These are phyloP conservation scores for Sebastes dallii DNA, from an alignment of 2,797 vertebrate genomes.

Conservation along the genomic window DNA sequence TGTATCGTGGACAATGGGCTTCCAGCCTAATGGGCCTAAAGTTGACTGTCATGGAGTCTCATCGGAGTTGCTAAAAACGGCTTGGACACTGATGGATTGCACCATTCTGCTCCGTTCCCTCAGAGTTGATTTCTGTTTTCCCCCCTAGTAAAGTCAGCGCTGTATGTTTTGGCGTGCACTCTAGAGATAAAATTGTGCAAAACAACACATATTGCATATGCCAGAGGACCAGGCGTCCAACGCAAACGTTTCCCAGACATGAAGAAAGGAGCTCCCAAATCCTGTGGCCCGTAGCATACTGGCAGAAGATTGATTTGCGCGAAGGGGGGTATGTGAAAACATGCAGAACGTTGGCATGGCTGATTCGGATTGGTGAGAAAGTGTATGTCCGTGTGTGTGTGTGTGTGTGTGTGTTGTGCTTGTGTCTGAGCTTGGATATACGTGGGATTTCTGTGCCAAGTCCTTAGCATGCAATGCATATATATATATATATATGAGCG, in stretches of 20 bases:
- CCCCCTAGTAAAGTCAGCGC: constrained; percentile 20
- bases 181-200: constrained; percentile 57
- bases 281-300: constrained; percentile 34
- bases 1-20: background rate
- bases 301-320: constrained; percentile 53
- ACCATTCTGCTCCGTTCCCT: constrained; percentile 21
- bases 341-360: constrained; percentile 42
- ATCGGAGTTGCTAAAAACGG: constrained; percentile 28
- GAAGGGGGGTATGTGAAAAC: constrained; percentile 38
- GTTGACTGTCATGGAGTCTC: constrained; percentile 30
- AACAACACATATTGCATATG: constrained; percentile 44
- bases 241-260: constrained; percentile 62
- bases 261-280: constrained; percentile 48
- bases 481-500: constrained; percentile 1
- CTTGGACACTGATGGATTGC: constrained; percentile 56
- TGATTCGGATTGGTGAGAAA: constrained; percentile 54
- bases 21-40: constrained; percentile 22
- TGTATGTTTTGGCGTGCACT: constrained; percentile 56
- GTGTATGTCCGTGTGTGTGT: constrained; percentile 13
- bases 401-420: background rate
- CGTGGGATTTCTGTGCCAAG: constrained; percentile 24
- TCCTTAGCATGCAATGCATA: constrained; percentile 47
- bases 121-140: background rate
- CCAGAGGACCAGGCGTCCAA: constrained; percentile 48
- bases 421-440: constrained; percentile 11